phyloP scores from a whole-genome alignment of 2,113 vertebrate genomes.

The Procavia capensis region DNA sequence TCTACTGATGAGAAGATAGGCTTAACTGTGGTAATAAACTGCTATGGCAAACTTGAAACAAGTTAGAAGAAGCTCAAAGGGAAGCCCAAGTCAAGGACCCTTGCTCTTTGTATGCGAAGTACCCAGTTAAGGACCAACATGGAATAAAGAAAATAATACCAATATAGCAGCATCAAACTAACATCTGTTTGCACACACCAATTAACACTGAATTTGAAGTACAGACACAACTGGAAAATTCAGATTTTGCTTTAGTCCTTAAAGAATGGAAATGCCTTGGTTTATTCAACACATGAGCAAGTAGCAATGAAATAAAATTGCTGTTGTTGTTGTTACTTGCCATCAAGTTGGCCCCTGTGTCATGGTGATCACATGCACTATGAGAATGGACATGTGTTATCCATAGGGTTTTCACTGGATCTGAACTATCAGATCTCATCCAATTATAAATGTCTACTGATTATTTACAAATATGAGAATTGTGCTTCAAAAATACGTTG shows the following conservation, averaged over 20 bases:
- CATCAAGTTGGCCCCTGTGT: background rate
- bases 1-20: constrained; percentile 60
- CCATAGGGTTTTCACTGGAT: background rate
- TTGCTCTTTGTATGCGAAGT: constrained; percentile 38
- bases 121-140: constrained; percentile 35
- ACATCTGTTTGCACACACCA: constrained; percentile 6
- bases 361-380: background rate
- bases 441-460: background rate
- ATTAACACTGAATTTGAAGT: background rate
- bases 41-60: constrained; percentile 13
- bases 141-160: constrained; percentile 42
- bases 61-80: constrained; percentile 11
- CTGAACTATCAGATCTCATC: background rate
- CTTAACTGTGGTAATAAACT: constrained; percentile 69
- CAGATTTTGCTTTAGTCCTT: background rate
- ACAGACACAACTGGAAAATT: background rate
- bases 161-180: background rate
- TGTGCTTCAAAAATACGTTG: background rate
- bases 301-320: background rate
- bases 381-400: background rate
- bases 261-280: background rate
- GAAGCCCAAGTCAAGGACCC: constrained; percentile 34
- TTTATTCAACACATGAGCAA: background rate
- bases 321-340: background rate
- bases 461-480: background rate